phyloP scores from a whole-genome alignment of 2,888 invertebrate genomes.

The Melanotus villosus region DNA sequence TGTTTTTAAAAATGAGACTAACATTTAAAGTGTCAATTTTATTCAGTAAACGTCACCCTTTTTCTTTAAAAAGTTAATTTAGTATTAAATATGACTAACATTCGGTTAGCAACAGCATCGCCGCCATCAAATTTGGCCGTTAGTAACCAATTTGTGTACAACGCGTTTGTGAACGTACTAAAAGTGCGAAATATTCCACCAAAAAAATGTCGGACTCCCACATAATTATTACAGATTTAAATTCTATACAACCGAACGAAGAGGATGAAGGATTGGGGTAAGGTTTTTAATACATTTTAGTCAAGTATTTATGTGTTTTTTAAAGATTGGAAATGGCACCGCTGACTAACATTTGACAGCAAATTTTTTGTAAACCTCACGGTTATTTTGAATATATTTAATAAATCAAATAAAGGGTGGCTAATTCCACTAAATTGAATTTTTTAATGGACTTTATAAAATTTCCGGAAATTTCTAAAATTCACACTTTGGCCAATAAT shows the following conservation, averaged over 20 bases:
- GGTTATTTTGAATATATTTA: too few species aligned
- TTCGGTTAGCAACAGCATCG: slow-evolving; percentile 11
- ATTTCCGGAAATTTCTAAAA: too few species aligned
- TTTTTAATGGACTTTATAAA: too few species aligned
- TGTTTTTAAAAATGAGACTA: slow-evolving; percentile 21
- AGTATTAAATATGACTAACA: slow-evolving; percentile 3
- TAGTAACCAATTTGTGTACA: slow-evolving; percentile 40
- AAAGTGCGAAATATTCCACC: background rate
- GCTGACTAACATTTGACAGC: too few species aligned
- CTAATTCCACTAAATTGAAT: too few species aligned
- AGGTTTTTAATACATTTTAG: background rate
- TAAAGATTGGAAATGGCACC: too few species aligned
- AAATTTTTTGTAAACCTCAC: too few species aligned
- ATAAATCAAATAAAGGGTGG: too few species aligned
- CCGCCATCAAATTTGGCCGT: slow-evolving; percentile 16
- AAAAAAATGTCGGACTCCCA: slow-evolving; percentile 45
- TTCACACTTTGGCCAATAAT: too few species aligned
- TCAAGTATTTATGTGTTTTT: too few species aligned
- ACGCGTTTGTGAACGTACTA: background rate
- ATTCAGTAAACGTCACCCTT: background rate
- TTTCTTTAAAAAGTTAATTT: background rate
- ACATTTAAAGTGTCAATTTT: slow-evolving; percentile 17
- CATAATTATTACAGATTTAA: slow-evolving; percentile 48
- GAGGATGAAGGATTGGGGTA: background rate
- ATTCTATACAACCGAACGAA: slow-evolving; percentile 29